Base-by-base conservation (phyloP, 92 coral and sea anemone genomes). In the Actinernus sp. region DNA sequence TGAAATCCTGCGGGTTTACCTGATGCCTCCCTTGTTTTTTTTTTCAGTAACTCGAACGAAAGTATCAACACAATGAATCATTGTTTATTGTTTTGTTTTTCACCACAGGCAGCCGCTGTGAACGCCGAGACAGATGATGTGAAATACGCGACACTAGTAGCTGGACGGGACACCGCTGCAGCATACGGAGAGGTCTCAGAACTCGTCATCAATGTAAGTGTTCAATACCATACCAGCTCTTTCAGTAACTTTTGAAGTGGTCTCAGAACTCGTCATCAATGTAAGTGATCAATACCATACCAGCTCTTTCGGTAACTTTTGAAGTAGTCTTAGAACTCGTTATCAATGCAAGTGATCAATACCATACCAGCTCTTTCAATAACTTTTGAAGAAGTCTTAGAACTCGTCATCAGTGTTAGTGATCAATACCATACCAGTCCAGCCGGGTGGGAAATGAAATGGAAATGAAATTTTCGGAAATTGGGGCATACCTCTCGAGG, bases 101-200 rank as follows among this genome's bases (percentile, higher is more conserved):
- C 7, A 57, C 39, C 2, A 23, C 69, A 94, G 98, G 94, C 89
- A n/a, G 98, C 98, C 10, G 98, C 98, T 0, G 52, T 72, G 3
- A 83, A 79, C 56, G 89, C 97, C 0, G 98, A 94, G 11, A 69
- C 30, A 13, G 82, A 81, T 0, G 97, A 90, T 2, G 81, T 88
- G 21, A 78, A 60, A 68, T 59, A 36, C 34, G 89, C 82, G 30
- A 92, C 93, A 17, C 58, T 94, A 12, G 77, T 82, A 12, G 80
- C 92, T 20, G 97, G 97, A 33, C 85, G 81, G 26, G 98, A 90
- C 36, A 84, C 92, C 44, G 97, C 94, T 0, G 79, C 92, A 2
- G 74, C 98, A 3, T 92, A 92, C 61, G 96, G 93, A 37, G 86
- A 89, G 27, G 76, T 95, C 67, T 68, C 93, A n/a, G 95, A 92